These are phyloP conservation scores for Philopedon plagiatum DNA, from an alignment of 2,888 invertebrate genomes.

Conservation along the genomic window DNA sequence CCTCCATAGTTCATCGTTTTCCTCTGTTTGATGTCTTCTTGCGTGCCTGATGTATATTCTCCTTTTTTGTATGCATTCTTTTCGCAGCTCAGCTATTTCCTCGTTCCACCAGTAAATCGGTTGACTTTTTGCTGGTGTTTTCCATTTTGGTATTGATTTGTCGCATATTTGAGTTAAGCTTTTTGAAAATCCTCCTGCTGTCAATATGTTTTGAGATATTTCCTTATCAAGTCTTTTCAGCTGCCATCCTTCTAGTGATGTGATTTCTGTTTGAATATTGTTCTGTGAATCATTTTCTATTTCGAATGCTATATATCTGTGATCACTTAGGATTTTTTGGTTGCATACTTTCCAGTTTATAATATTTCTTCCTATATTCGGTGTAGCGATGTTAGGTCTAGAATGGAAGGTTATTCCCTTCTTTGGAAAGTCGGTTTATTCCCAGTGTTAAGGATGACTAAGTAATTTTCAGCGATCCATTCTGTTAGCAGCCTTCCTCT, in stretches of 20 bases:
- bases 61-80: not conserved
- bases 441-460: conserved; percentile 31
- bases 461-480: conserved; percentile 29
- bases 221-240: conserved; percentile 34
- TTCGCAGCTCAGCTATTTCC: conserved; percentile 3
- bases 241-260: conserved; percentile 12
- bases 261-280: not conserved
- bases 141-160: conserved; percentile 32
- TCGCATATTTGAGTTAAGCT: conserved; percentile 29
- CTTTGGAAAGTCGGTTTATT: conserved; percentile 42
- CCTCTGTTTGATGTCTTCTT: not conserved
- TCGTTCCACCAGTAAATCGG: conserved; percentile 48
- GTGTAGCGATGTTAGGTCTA: conserved; percentile 34
- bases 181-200: too few relatives aligned
- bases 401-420: conserved; percentile 10
- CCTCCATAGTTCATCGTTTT: not conserved
- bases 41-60: conserved; percentile 3
- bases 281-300: not conserved
- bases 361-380: not conserved
- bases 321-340: conserved; percentile 40
- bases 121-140: not conserved
- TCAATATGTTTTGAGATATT: conserved; percentile 10
- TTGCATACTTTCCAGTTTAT: conserved; percentile 34
- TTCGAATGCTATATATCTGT: conserved; percentile 30
- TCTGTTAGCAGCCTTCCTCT: conserved; percentile 25